Base-by-base conservation (phyloP, 2,888 invertebrate genomes). In the Sarcophaga variegata region DNA sequence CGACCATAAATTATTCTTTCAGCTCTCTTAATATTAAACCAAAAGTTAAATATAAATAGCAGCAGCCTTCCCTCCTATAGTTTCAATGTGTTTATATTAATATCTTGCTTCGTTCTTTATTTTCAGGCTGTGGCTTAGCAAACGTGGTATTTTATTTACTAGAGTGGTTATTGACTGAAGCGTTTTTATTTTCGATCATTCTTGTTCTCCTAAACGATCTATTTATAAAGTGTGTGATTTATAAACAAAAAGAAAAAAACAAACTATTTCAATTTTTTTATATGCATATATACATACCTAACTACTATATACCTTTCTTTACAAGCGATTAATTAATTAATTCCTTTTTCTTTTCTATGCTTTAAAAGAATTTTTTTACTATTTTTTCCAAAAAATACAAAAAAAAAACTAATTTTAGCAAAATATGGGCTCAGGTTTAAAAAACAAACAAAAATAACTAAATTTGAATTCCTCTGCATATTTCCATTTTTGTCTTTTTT, bases 61-160 rank as follows among this genome's bases (percentile, higher is more conserved):
- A 37, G 37, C 37, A 37, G 1, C 8, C 10, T 10, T 37, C 37
- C 3, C 37, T 2, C 8, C 2, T 37, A 37, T 37, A 54, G 17
- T 54, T 54, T 54, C 12, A 54, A 54, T 14, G 10, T 17, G 12
- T 14, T 54, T 54, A 14, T 14, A 54, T 54, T 54, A 14, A 14
- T 54, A 54, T 54, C 14, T 54, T 14, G 12, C 10, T 5, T 17
- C 5, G 8, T 63, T 69, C 22, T 83, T 25, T 22, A 83, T 84
- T 94, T 94, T 0, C 94, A 96, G 96, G 4, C 95, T 97, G 80
- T 97, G 97, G 97, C 94, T 97, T 90, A 93, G 93, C 91, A 93
- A 92, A 91, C 93, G 93, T 71, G 93, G 93, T 81, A 92, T 93
- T 87, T 91, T 93, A 70, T 91, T 93, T 88, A 93, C 93, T 89